A percentile compares a stretch with the other conserved stretches of the same genome.
These are phyloP conservation scores for Cyanocitta stelleri DNA, from an alignment of 2,113 vertebrate species.

Conservation along the genomic window DNA sequence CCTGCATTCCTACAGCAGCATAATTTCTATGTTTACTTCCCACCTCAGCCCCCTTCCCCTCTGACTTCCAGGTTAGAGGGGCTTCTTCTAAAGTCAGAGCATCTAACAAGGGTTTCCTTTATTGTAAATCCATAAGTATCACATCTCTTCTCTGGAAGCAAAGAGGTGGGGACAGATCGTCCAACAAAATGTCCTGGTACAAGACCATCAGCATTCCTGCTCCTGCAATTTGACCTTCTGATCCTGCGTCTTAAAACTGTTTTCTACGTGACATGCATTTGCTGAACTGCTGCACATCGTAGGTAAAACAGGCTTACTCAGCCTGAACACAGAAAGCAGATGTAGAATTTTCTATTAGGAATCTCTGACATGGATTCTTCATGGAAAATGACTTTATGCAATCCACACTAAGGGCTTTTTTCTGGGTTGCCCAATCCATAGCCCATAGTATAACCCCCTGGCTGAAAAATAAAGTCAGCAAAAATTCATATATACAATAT, in stretches of 20 bases:
- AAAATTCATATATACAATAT: not conserved
- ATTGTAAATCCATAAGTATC: not conserved
- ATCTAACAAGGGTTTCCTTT: not conserved
- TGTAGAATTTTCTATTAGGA: not conserved
- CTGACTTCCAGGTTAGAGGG: not conserved
- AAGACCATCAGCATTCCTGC: not conserved
- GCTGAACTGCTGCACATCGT: not conserved
- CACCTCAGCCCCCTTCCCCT: not conserved
- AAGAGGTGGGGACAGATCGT: not conserved
- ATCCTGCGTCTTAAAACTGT: not conserved
- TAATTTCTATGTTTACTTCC: not conserved
- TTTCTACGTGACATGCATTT: not conserved
- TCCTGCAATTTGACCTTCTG: not conserved
- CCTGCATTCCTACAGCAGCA: not conserved
- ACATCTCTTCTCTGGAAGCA: not conserved
- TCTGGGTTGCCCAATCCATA: not conserved
- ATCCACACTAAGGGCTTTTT: not conserved
- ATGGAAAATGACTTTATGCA: not conserved
- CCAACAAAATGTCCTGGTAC: not conserved
- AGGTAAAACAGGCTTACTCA: not conserved
- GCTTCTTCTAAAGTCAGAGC: not conserved
- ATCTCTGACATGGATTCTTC: not conserved
- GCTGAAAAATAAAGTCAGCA: not conserved
- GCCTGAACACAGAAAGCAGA: not conserved
- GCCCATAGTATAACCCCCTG: not conserved